phyloP scores from a whole-genome alignment of 2,113 vertebrate species.

The Oryzias curvinotus region DNA sequence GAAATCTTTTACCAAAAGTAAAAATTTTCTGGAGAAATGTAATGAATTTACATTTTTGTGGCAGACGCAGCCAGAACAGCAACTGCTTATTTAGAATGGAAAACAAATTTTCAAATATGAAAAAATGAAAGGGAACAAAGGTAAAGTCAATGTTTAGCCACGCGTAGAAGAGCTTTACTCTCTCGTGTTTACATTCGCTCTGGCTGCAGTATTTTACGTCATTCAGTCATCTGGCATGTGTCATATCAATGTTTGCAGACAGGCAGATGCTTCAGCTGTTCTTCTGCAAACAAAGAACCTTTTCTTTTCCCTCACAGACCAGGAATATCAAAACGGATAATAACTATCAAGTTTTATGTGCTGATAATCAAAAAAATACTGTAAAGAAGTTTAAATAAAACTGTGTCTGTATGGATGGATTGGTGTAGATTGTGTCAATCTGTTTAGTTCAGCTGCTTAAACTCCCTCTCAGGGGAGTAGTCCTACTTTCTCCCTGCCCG shows the following conservation, averaged over 20 bases:
- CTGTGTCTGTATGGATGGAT: background rate
- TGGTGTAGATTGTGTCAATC: conserved; percentile 22
- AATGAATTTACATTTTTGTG: background rate
- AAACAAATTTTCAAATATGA: too few species aligned
- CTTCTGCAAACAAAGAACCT: conserved; percentile 37
- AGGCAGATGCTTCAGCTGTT: conserved; percentile 29
- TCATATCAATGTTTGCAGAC: conserved; percentile 20
- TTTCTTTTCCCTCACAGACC: conserved; percentile 34
- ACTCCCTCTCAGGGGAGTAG: conserved; percentile 57
- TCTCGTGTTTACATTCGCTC: conserved; percentile 1
- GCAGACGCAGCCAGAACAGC: background rate
- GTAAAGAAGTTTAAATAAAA: background rate
- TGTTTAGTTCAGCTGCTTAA: conserved; percentile 43
- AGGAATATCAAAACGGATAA: conserved; percentile 16
- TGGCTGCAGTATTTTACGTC: conserved; percentile 36
- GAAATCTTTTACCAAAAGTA: too few species aligned
- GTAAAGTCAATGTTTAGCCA: background rate
- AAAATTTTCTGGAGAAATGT: too few species aligned
- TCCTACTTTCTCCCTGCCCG: conserved; percentile 47
- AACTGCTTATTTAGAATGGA: background rate
- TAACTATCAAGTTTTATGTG: background rate
- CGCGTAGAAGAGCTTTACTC: background rate
- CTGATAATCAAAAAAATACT: background rate
- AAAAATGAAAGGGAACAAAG: background rate
- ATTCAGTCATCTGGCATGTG: conserved; percentile 30